These are phyloP conservation scores for Ispidina lecontei DNA, from an alignment of 2,797 vertebrate species.

Conservation along the genomic window DNA sequence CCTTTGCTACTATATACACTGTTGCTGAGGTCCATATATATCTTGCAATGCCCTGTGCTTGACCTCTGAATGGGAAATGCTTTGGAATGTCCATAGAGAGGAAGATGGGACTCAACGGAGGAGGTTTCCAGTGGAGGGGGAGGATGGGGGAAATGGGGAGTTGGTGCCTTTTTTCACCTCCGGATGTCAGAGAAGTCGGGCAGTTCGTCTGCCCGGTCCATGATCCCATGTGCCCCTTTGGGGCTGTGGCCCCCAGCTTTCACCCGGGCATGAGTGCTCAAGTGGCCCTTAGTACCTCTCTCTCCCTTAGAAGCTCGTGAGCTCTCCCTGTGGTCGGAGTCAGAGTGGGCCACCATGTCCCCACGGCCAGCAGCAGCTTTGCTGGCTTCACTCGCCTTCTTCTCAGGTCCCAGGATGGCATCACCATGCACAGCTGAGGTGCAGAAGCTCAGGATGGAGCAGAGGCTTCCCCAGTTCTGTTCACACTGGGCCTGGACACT, in stretches of 20 bases:
- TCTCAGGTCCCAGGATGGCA: constrained; percentile 43
- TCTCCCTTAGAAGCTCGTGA: constrained; percentile 83
- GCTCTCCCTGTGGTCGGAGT: constrained; percentile 78
- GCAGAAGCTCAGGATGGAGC: constrained; percentile 96
- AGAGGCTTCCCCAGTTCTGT: constrained; percentile 95
- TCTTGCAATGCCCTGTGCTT: constrained; percentile 87
- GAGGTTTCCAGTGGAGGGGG: constrained; percentile 55
- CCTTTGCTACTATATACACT: constrained; percentile 70
- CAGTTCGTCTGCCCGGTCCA: constrained; percentile 85
- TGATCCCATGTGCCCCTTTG: constrained; percentile 83
- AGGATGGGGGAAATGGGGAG: neutral
- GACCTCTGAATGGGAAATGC: constrained; percentile 91
- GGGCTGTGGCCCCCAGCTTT: constrained; percentile 76
- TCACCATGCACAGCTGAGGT: constrained; percentile 74
- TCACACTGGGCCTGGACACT: constrained; percentile 94
- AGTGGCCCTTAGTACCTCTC: constrained; percentile 82
- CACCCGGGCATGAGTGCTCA: constrained; percentile 79
- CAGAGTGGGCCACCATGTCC: constrained; percentile 71
- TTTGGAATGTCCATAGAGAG: constrained; percentile 93
- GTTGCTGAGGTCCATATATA: constrained; percentile 74
- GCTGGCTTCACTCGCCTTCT: constrained; percentile 56
- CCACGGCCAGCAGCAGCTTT: constrained; percentile 58
- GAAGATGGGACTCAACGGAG: constrained; percentile 79
- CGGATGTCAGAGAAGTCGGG: constrained; percentile 89
- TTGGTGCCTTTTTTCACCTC: constrained; percentile 87